Evolutionary conservation across 2,888 invertebrate genomes (phyloP), one percentile per base, ranked within the genome.

Genomic region (Cryptophagus acutangulus): DNA sequence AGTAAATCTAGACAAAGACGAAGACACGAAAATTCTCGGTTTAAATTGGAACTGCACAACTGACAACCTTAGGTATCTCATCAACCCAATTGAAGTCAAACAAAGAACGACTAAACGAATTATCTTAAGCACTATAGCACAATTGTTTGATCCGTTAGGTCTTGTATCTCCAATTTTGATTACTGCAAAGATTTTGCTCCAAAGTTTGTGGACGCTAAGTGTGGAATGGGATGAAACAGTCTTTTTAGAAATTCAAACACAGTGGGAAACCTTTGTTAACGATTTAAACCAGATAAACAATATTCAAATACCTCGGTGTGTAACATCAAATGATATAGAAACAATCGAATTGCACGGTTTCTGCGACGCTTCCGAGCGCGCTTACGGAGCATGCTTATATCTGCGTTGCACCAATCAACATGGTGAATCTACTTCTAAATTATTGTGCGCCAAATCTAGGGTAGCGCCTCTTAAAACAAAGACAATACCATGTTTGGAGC

Each of bases 371-470:
- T 47, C 48, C 3, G 10, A 39, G 6, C 35, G 29, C 16, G 49
- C 46, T 3, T 53, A 48, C 16, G 52, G 47, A 1, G 44, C 44
- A 5, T 45, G 43, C 26, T 17, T 51, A 2, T 55, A 46, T 33
- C 12, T 47, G 2, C 12, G 42, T 10, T 28, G 29, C 8, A 9
- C 40, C 8, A 41, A 46, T 33, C 3, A 10, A 3, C 18, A 45
- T 12, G 18, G 15, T 2, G 33, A 28, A 2, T 26, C 40, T 10
- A 17, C 33, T 13, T 18, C 17, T 34, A 24, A 33, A 20, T 14
- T 62, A 20, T 17, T 61, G 5, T 51, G 49, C 20, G 40, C 62
- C 2, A 60, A 62, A 43, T 51, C 54, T 2, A 40, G 54, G 6
- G 55, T 62, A 8, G 55, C 61, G 4, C 55, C 58, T 8, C 10